A percentile compares a stretch with the other conserved stretches of the same genome.
phyloP scores from a whole-genome alignment of 2,888 invertebrate species.

The Phalera bucephala region DNA sequence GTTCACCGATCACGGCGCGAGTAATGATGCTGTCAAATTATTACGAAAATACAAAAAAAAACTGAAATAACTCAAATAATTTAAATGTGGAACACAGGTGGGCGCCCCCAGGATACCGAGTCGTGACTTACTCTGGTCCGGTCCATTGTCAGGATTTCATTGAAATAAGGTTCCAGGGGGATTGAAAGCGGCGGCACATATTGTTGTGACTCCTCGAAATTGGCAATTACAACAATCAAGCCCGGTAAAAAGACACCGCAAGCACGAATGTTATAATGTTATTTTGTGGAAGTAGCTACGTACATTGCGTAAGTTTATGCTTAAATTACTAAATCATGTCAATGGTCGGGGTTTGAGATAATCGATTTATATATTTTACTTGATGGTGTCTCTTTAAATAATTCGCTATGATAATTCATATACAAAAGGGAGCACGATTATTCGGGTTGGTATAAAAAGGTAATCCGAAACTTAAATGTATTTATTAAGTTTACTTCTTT shows the following conservation, averaged over 20 bases:
- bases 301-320: not conserved
- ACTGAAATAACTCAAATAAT: constrained; percentile 48
- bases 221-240: constrained; percentile 53
- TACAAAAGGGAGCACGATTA: too few relatives aligned
- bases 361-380: too few relatives aligned
- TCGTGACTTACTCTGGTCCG: constrained; percentile 74
- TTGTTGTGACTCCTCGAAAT: constrained; percentile 51
- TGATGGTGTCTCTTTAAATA: too few relatives aligned
- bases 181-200: constrained; percentile 41
- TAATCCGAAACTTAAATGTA: too few relatives aligned
- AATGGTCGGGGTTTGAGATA: too few relatives aligned
- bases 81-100: constrained; percentile 71
- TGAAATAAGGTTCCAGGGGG: constrained; percentile 45
- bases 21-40: constrained; percentile 62
- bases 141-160: constrained; percentile 54
- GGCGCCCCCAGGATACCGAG: constrained; percentile 58
- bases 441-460: too few relatives aligned
- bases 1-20: constrained; percentile 50
- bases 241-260: constrained; percentile 25
- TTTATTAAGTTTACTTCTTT: too few relatives aligned
- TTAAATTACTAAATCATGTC: too few relatives aligned
- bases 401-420: too few relatives aligned
- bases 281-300: constrained; percentile 26
- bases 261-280: constrained; percentile 23
- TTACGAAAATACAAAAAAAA: constrained; percentile 40